Evolutionary conservation across 2,797 vertebrate genomes (phyloP), one percentile per base, ranked within the genome.

Genomic region (Clarias pachynema): DNA sequence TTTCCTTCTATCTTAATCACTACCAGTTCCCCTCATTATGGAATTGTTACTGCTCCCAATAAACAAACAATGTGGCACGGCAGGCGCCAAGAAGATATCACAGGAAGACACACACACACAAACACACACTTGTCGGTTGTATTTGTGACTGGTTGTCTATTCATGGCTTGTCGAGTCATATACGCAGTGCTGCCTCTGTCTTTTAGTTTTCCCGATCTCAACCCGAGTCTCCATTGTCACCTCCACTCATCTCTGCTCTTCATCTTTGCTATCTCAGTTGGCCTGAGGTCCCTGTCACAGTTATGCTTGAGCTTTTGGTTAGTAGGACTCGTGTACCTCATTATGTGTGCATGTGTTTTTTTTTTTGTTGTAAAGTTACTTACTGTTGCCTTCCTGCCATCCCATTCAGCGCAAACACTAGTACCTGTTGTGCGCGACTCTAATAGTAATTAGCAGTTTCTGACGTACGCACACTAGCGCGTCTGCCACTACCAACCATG

Each of bases 1-100:
- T 65, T 62, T 15, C 70, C 62, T 49, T 62, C 69, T 63, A 29
- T 74, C 79, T 60, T 88, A 95, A 95, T 94, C 85, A 88, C 89
- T 94, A 92, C 89, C 93, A 95, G 94, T 91, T 93, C 93, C 93
- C 83, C 90, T 92, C 90, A 94, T 94, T 94, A 94, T 92, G 69
- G 91, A 93, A 93, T 90, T 90, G 81, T 92, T 85, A 89, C 89
- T 90, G 90, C 79, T 93, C 91, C 91, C 90, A 92, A 87, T 95
- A 93, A 94, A 94, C 91, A 94, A 90, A 92, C 63, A 84, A 62
- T 80, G 78, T 62, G 81, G 80, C 74, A 74, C 49, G 31, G 72
- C 74, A 79, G 72, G 81, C 60, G 86, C 81, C 73, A 65, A 84
- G 82, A 78, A 66, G 37, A 68, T 86, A 77, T 74, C 77, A 72